A percentile compares a stretch with the other conserved stretches of the same genome.
phyloP scores from a whole-genome alignment of 1,140 invertebrate genomes.

The Plutomurus gul region DNA sequence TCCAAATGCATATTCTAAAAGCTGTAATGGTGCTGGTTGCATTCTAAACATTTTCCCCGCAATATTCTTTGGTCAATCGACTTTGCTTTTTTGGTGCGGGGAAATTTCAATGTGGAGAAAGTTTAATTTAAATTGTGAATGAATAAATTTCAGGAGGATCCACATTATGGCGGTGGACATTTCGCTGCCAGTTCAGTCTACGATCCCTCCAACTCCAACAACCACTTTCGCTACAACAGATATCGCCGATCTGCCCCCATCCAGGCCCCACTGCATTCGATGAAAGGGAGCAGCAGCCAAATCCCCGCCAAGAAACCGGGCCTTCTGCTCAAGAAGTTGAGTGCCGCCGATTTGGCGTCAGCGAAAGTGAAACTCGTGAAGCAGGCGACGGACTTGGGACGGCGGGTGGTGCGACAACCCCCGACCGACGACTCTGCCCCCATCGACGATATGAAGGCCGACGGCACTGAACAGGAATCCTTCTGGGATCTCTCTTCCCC shows the following conservation, averaged over 20 bases:
- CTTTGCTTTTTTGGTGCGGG: no score
- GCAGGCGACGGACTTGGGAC: background rate
- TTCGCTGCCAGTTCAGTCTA: background rate
- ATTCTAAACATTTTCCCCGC: no score
- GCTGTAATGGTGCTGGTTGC: no score
- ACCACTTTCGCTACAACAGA: background rate
- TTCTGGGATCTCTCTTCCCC: slow-evolving; percentile 44
- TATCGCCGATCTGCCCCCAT: background rate
- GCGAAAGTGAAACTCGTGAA: background rate
- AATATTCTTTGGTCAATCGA: no score
- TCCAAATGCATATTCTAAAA: no score
- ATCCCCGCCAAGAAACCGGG: background rate
- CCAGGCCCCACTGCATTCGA: background rate
- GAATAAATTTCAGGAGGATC: background rate
- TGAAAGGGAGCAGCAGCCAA: background rate
- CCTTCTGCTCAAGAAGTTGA: no score
- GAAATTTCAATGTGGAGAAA: no score
- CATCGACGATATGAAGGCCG: slow-evolving; percentile 23
- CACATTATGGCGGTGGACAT: background rate
- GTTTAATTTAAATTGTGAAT: background rate
- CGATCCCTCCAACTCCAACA: background rate
- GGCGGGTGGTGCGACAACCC: background rate
- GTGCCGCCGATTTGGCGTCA: background rate
- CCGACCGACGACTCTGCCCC: background rate
- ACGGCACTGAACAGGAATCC: slow-evolving; percentile 33